Conservation (phyloP, 2,113 vertebrate species). For the Origma solitaria region DNA sequence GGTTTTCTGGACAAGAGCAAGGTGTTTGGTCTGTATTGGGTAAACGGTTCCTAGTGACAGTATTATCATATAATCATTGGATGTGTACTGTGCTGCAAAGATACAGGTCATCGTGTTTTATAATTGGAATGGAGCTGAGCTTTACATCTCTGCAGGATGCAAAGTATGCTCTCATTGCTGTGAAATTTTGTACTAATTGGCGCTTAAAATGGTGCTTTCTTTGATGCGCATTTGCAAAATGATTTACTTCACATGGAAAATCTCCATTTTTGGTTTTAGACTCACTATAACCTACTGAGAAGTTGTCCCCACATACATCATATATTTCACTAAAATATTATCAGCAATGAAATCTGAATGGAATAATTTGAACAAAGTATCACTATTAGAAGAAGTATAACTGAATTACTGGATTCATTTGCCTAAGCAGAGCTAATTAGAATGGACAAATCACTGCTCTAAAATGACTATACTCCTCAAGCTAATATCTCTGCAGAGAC, state of each 20-base stretch:
- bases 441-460: slow-evolving; percentile 16
- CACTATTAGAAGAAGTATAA: slow-evolving; percentile 19
- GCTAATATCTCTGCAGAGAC: slow-evolving; percentile 20
- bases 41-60: neutral
- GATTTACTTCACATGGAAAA: neutral
- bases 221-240: neutral
- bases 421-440: slow-evolving; percentile 18
- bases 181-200: slow-evolving; percentile 17
- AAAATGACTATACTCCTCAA: neutral
- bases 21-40: neutral
- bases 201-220: neutral
- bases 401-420: slow-evolving; percentile 2
- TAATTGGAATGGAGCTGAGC: slow-evolving; percentile 6
- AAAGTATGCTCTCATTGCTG: slow-evolving; percentile 7
- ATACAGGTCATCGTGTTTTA: neutral
- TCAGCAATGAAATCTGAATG: neutral
- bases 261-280: neutral
- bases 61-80: neutral
- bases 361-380: slow-evolving; percentile 38
- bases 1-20: neutral
- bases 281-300: neutral
- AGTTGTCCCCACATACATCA: neutral
- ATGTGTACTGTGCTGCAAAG: neutral
- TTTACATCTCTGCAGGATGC: slow-evolving; percentile 37
- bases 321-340: neutral